Base-by-base conservation (phyloP, 2,113 vertebrate species). In the Albula glossodonta region DNA sequence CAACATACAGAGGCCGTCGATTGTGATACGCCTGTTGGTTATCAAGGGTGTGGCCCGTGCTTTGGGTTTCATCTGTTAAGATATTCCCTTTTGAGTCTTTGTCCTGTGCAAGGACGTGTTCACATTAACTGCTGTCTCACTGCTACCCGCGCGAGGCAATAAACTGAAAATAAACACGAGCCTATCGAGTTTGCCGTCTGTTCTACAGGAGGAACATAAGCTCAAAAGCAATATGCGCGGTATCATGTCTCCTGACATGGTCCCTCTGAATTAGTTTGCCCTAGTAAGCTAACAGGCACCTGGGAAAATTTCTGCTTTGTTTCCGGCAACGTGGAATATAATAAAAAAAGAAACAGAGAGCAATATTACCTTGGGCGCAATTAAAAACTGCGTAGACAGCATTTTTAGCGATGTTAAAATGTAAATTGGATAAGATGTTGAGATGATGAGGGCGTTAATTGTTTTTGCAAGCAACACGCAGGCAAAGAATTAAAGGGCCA, bases 371-470 rank as follows among this genome's bases (percentile, higher is more conserved):
- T 94, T 87, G 94, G 96, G 96, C 91, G 89, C 93, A 90, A 95
- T 97, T 97, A 94, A 96, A 96, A 96, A 96, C 91, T 93, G 94
- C 96, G 95, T 94, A 96, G 95, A 96, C 96, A 96, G 95, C 96
- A 95, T 91, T 96, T 93, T 93, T 66, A 41, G 70, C 90, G 93
- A 93, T 95, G 94, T 94, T 95, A 95, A 90, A 96, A 94, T 91
- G 94, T 92, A 95, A 96, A 96, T 95, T 95, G 94, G 93, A 96
- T 94, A 93, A 94, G 94, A 93, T 94, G 92, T 92, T 94, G 92
- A 93, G 93, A 93, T 90, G 91, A 92, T 91, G 94, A 92, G 93
- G 95, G 95, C 89, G 92, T 91, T 93, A 92, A 90, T 87, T 95
- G 94, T 95, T 95, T 95, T 93, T 88, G 88, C 66, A 81, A 83